These are phyloP conservation scores for Paguma larvata DNA, from an alignment of 2,797 vertebrate genomes.

Conservation along the genomic window DNA sequence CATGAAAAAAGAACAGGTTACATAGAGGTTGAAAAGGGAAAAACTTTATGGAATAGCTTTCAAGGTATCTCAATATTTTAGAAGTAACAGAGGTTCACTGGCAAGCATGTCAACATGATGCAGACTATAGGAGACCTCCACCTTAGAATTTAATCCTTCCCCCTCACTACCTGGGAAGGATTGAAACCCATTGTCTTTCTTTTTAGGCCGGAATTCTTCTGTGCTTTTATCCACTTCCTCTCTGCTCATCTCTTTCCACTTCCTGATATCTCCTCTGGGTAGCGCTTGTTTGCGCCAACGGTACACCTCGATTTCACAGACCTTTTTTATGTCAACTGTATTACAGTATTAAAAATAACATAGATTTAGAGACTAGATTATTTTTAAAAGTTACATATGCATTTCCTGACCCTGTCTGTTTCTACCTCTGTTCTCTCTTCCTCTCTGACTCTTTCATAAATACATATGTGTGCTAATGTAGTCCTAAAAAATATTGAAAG, in stretches of 20 bases:
- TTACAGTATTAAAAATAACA: neutral
- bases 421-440: neutral
- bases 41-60: neutral
- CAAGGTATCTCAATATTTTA: neutral
- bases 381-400: neutral
- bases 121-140: neutral
- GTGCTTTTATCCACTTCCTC: neutral
- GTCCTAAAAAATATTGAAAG: neutral
- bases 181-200: neutral
- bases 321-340: neutral
- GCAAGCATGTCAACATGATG: neutral
- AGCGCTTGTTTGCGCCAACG: neutral
- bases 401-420: neutral
- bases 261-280: neutral
- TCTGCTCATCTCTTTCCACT: neutral
- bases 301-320: neutral
- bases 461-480: neutral
- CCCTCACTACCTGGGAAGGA: neutral
- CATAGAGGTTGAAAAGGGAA: neutral
- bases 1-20: neutral
- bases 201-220: neutral
- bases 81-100: neutral
- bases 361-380: neutral
- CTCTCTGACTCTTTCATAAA: neutral
- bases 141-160: neutral